Percentiles rank a stretch among this genome's conserved stretches.
Conservation (phyloP, 2,797 vertebrate genomes). For the Spinus pinus region DNA sequence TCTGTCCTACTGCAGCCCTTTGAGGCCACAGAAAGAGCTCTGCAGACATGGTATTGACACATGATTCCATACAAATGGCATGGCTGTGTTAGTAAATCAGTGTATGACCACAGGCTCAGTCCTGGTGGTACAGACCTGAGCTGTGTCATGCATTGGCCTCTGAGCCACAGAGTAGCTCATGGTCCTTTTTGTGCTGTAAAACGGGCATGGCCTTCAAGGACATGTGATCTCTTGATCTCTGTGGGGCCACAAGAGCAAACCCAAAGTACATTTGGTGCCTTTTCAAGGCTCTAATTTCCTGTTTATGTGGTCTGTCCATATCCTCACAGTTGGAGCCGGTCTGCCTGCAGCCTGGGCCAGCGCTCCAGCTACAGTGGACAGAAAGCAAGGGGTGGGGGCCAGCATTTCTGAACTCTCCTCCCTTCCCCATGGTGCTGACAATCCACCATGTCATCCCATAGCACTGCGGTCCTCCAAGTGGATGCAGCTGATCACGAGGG, state of each 20-base stretch:
- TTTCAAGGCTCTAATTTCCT: not conserved
- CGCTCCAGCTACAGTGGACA: not conserved
- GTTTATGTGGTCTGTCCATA: not conserved
- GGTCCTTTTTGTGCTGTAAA: not conserved
- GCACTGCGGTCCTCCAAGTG: no score
- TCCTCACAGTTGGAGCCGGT: not conserved
- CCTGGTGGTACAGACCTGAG: not conserved
- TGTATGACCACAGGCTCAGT: not conserved
- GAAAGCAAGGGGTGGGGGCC: not conserved
- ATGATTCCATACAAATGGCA: not conserved
- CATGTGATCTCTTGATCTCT: not conserved
- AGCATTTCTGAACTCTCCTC: not conserved
- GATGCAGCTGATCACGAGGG: no score
- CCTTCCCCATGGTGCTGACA: not conserved
- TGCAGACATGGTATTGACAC: not conserved
- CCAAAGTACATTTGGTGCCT: not conserved
- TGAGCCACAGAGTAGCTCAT: not conserved
- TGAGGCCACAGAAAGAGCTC: not conserved
- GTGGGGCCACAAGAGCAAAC: not conserved
- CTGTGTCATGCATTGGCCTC: not conserved
- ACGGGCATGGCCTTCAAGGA: not conserved
- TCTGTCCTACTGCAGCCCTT: not conserved
- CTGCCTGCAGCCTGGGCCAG: not conserved
- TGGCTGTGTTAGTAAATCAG: not conserved
- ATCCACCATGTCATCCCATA: not conserved